Evolutionary conservation across 2,888 invertebrate species (phyloP).

Genomic region (Chelonus formosanus): DNA sequence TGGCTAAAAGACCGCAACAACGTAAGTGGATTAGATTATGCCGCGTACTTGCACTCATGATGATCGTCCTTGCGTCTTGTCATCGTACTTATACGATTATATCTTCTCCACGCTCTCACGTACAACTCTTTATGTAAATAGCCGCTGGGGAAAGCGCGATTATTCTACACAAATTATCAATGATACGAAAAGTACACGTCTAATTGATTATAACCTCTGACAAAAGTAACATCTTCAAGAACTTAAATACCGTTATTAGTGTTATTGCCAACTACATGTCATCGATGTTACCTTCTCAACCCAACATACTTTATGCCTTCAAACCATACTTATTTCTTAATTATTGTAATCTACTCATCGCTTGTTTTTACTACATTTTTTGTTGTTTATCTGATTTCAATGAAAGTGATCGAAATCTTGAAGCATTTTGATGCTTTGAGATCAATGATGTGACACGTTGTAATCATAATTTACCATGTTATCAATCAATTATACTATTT

Average conservation of each 20-base stretch:
- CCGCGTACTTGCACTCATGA: slow-evolving; percentile 25
- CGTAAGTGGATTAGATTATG: slow-evolving; percentile 36
- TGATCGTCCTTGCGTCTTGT: slow-evolving; percentile 21
- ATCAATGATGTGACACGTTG: no score
- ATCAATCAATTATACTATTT: no score
- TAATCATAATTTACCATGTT: no score
- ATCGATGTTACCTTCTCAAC: background rate
- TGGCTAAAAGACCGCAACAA: slow-evolving; percentile 11
- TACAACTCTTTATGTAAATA: slow-evolving; percentile 13
- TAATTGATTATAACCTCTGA: slow-evolving; percentile 14
- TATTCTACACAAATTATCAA: slow-evolving; percentile 12
- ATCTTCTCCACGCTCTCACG: slow-evolving; percentile 8
- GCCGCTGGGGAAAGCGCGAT: background rate
- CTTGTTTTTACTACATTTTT: no score
- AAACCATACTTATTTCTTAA: background rate
- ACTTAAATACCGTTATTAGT: slow-evolving; percentile 1
- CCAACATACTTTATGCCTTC: background rate
- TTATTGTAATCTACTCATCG: no score
- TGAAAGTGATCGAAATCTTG: no score
- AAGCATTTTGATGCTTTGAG: no score
- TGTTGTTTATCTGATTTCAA: background rate
- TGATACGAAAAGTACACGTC: slow-evolving; percentile 14
- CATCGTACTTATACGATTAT: slow-evolving; percentile 7
- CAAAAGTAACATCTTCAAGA: background rate
- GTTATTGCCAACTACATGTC: slow-evolving; percentile 6